Base-by-base conservation (phyloP, 2,888 invertebrate species). In the Orgyia antiqua region DNA sequence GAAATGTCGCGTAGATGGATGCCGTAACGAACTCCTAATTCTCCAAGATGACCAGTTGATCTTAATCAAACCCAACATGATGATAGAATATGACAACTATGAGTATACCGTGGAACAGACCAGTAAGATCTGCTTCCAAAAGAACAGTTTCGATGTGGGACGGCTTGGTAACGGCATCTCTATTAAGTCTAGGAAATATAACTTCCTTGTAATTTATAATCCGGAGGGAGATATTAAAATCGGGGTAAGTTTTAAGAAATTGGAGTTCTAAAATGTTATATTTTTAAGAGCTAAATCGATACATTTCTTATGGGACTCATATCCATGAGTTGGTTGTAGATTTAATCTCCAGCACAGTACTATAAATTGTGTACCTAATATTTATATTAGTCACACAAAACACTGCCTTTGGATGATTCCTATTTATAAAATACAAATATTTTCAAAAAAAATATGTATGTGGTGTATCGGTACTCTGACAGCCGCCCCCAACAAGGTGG, bases 201-300 rank as follows among this genome's bases (percentile, higher is more conserved):
- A 92, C 31, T 94, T 94, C 62, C 93, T 91, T 77, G 88, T 94
- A 1, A 87, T 91, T 1, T 93, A 93, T 77, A 92, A 90, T 56
- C 83, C 87, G 2, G 88, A 90, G 31, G 91, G 91, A 2, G 90
- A 91, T 58, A 84, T 91, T 0, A 93, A 92, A 69, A 87, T 95
- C 46, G 93, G 92, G 41, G 91, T 94, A 27, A 87, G 84, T 42
- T 4, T 8, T 20, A n/a, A 6, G 7, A 20, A n/a, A n/a, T 10
- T n/a, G 2, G 3, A 8, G 1, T 9, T 12, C n/a, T 7, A 5
- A 7, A 5, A 7, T 5, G 4, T 17, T 17, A 7, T 17, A 17
- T 17, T 4, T 17, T 17, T n/a, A 17, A 7, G 17, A 17, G 17
- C 4, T 17, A 7, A 17, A 17, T 17, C 7, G 17, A 17, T 4